Evolutionary conservation across 2,888 invertebrate genomes (phyloP).

Genomic region (Scaptomyza reducta): DNA sequence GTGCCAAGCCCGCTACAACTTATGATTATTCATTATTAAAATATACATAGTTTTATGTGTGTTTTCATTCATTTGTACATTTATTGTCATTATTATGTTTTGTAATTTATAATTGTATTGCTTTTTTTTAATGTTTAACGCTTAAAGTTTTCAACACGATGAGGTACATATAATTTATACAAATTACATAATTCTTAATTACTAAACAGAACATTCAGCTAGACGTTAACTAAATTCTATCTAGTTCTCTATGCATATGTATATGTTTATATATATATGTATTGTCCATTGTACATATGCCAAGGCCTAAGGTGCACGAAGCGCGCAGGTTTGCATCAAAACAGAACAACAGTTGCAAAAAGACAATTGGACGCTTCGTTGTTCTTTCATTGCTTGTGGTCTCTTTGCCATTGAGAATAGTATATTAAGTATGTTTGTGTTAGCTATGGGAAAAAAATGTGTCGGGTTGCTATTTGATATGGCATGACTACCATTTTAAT

Average conservation of each 20-base stretch:
- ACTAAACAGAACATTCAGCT: constrained; percentile 41
- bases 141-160: constrained; percentile 68
- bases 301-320: constrained; percentile 58
- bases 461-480: neutral
- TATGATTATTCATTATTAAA: constrained; percentile 28
- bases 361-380: constrained; percentile 85
- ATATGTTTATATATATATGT: neutral
- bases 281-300: constrained; percentile 49
- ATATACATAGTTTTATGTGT: constrained; percentile 13
- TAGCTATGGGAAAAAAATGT: neutral
- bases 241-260: constrained; percentile 18
- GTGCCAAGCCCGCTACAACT: constrained; percentile 77
- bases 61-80: constrained; percentile 64
- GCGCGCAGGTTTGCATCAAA: constrained; percentile 82
- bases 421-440: neutral
- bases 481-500: constrained; percentile 6
- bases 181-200: constrained; percentile 28
- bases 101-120: constrained; percentile 72
- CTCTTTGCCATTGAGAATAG: constrained; percentile 63
- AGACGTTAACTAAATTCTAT: constrained; percentile 45
- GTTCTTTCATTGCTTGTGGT: constrained; percentile 84
- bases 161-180: constrained; percentile 74
- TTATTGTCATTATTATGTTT: constrained; percentile 38
- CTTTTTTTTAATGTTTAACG: constrained; percentile 43
- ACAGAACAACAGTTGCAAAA: constrained; percentile 85